These are phyloP conservation scores for Marmota flaviventris DNA, from an alignment of 2,113 vertebrate genomes.

Conservation along the genomic window DNA sequence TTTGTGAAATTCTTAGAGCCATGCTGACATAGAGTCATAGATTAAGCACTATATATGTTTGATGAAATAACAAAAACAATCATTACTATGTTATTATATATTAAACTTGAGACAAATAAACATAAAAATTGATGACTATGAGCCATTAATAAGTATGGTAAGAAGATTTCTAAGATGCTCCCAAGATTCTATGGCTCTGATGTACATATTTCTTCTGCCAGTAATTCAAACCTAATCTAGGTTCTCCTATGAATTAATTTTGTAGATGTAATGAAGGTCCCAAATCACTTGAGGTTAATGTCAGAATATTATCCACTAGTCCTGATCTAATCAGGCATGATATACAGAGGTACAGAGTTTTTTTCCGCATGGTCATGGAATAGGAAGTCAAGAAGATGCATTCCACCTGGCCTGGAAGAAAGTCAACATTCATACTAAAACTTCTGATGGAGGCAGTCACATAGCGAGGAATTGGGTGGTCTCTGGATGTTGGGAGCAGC, in stretches of 20 bases:
- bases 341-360: neutral
- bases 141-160: neutral
- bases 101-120: neutral
- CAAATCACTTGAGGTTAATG: neutral
- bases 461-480: neutral
- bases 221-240: conserved; percentile 1
- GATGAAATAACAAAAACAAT: neutral
- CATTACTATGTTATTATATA: neutral
- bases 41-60: neutral
- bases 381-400: neutral
- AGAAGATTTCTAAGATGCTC: neutral
- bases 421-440: neutral
- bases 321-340: neutral
- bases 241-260: neutral
- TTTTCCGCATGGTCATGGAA: neutral
- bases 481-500: neutral
- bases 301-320: neutral
- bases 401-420: neutral
- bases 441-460: neutral
- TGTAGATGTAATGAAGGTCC: neutral
- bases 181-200: neutral
- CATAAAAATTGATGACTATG: neutral
- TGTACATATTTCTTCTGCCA: neutral
- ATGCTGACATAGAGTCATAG: neutral
- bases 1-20: conserved; percentile 34